These are phyloP conservation scores for Halocaridina rubra DNA, from an alignment of 2,888 invertebrate species.

Conservation along the genomic window DNA sequence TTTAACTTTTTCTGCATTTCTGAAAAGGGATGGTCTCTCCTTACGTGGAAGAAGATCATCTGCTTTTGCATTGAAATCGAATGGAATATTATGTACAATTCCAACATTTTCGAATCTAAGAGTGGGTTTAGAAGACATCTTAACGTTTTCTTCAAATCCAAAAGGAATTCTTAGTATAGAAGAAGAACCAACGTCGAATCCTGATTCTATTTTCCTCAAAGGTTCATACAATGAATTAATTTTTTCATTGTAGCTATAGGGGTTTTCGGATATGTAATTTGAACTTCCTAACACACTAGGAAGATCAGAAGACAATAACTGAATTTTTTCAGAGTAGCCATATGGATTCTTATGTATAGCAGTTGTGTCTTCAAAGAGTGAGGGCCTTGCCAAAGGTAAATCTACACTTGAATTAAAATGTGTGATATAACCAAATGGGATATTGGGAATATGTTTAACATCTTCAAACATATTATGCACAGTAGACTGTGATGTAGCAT, in stretches of 20 bases:
- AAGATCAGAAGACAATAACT: background rate
- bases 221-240: no score
- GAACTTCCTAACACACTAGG: background rate
- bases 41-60: no score
- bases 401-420: background rate
- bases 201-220: no score
- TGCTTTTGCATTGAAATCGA: no score
- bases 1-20: no score
- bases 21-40: no score
- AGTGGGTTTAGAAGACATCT: no score
- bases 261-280: background rate
- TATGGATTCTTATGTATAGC: background rate
- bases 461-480: background rate
- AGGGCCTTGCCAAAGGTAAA: background rate
- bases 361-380: background rate
- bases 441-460: background rate
- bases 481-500: background rate
- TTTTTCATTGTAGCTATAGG: conserved; percentile 29
- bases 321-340: background rate
- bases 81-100: no score
- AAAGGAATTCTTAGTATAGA: no score
- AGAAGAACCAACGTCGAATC: no score
- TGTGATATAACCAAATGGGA: conserved; percentile 5
- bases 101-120: no score
- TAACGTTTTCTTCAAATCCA: no score